A percentile compares a stretch with the other conserved stretches of the same genome.
Conservation (phyloP, 2,797 vertebrate genomes). For the Parotocinclus haroldoi region DNA sequence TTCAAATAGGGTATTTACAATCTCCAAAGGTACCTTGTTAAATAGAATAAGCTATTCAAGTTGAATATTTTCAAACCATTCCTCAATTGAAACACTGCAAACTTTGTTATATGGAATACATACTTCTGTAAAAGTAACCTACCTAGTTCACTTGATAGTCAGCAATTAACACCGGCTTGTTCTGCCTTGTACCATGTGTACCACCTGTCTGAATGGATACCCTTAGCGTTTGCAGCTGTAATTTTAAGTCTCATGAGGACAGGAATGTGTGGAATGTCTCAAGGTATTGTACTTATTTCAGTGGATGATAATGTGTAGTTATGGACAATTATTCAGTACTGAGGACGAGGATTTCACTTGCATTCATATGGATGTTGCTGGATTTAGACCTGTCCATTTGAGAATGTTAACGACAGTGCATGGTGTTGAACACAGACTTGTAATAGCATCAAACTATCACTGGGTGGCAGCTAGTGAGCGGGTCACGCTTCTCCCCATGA, state of each 20-base stretch:
- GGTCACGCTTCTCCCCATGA: background rate
- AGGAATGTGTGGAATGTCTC: constrained; percentile 19
- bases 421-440: background rate
- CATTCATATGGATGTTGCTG: background rate
- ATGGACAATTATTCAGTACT: background rate
- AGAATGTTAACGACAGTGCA: background rate
- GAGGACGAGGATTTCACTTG: background rate
- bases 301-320: background rate
- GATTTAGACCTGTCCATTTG: background rate
- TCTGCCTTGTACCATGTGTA: no score
- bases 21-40: no score
- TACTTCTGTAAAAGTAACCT: no score
- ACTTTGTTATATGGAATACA: no score
- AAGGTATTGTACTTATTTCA: background rate
- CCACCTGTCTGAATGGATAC: no score
- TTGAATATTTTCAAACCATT: no score
- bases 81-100: no score
- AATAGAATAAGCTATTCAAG: no score
- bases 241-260: constrained; percentile 5
- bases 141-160: no score
- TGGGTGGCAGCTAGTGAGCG: constrained; percentile 13
- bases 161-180: no score
- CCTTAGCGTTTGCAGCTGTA: constrained; percentile 45
- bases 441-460: constrained; percentile 2
- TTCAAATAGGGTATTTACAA: no score